Evolutionary conservation across 2,113 vertebrate species (phyloP).

Genomic region (Sus scrofa): DNA sequence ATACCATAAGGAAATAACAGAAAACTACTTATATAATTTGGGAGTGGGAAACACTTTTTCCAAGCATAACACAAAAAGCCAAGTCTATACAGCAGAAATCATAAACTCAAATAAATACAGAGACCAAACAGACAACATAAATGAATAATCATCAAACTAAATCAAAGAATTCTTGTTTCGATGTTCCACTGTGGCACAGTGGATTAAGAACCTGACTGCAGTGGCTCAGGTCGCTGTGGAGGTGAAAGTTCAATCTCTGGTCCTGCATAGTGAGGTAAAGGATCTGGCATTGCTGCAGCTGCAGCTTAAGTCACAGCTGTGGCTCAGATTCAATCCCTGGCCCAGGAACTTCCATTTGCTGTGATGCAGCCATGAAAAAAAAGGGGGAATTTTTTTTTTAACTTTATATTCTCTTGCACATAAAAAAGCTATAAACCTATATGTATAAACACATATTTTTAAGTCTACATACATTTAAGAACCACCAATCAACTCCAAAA

Average conservation of each 20-base stretch:
- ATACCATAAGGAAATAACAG: neutral
- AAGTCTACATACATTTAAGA: neutral
- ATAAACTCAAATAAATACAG: constrained; percentile 4
- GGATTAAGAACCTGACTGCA: too few species aligned
- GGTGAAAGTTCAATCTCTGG: too few species aligned
- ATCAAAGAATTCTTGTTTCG: neutral
- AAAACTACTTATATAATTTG: neutral
- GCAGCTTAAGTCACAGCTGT: too few species aligned
- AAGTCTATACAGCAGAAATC: neutral
- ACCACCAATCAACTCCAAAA: neutral
- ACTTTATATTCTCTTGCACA: neutral
- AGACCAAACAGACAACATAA: neutral
- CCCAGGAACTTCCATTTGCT: too few species aligned
- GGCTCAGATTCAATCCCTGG: too few species aligned
- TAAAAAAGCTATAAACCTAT: neutral
- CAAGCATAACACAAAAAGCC: neutral
- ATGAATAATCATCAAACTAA: neutral
- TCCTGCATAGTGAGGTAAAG: too few species aligned
- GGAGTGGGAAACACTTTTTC: neutral
- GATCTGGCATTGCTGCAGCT: too few species aligned
- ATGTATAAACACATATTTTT: neutral
- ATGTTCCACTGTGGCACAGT: too few species aligned
- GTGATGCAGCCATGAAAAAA: too few species aligned
- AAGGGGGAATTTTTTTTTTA: neutral
- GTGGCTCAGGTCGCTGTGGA: too few species aligned